A percentile compares a stretch with the other conserved stretches of the same genome.
phyloP scores from a whole-genome alignment of 35 echinoderm and acorn worm genomes.

The Apostichopus californicus region DNA sequence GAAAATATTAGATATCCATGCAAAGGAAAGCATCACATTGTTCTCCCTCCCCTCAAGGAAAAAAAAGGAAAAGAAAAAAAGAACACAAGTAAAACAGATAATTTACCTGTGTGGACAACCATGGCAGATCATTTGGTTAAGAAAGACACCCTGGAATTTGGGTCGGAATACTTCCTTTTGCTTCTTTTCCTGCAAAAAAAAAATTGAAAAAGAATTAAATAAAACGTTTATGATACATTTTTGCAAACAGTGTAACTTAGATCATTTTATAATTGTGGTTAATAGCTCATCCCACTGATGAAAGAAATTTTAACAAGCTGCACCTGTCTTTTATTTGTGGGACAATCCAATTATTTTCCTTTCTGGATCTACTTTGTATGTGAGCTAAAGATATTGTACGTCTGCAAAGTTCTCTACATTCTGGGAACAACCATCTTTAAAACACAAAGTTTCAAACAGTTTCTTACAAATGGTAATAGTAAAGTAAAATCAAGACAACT shows the following conservation, averaged over 20 bases:
- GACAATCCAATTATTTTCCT: background rate
- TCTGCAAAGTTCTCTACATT: too few species aligned
- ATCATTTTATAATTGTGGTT: too few species aligned
- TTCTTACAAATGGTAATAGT: too few species aligned
- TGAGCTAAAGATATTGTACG: too few species aligned
- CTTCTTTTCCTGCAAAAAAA: slow-evolving; percentile 66
- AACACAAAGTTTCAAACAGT: too few species aligned
- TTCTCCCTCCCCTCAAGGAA: background rate
- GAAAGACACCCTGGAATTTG: slow-evolving; percentile 95
- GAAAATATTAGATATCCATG: too few species aligned
- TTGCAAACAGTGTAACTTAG: too few species aligned
- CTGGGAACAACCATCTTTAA: too few species aligned
- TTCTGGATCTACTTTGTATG: too few species aligned
- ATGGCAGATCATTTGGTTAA: slow-evolving; percentile 93
- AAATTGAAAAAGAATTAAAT: background rate
- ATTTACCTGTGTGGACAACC: slow-evolving; percentile 97
- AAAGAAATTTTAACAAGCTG: background rate
- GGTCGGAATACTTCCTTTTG: slow-evolving; percentile 92
- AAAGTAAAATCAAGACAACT: too few species aligned
- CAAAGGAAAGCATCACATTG: too few species aligned
- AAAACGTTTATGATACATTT: background rate
- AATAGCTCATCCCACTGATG: background rate
- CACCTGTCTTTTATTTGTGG: background rate
- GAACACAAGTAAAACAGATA: background rate
- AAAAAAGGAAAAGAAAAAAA: too few species aligned